phyloP scores from a whole-genome alignment of 2,113 vertebrate species.

The Apteryx mantelli region DNA sequence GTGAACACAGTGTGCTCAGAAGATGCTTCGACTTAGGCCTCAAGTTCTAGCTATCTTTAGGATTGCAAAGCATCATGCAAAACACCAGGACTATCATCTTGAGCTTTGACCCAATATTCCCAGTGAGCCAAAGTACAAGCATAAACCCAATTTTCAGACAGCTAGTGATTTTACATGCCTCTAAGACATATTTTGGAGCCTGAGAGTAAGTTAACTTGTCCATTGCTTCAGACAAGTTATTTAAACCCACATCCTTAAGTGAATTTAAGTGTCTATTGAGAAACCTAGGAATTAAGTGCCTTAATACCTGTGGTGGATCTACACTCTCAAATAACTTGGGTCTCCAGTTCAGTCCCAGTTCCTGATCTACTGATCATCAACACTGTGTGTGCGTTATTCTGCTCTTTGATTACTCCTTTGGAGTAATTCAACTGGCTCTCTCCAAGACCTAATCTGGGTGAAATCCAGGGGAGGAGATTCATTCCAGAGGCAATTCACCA shows the following conservation, averaged over 20 bases:
- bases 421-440: not conserved
- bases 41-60: not conserved
- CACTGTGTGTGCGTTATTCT: not conserved
- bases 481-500: not conserved
- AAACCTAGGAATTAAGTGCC: not conserved
- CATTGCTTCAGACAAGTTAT: not conserved
- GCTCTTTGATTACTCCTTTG: not conserved
- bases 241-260: not conserved
- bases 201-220: not conserved
- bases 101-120: not conserved
- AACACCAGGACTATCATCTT: not conserved
- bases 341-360: not conserved
- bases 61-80: not conserved
- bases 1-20: not conserved
- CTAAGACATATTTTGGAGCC: not conserved
- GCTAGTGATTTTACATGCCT: not conserved
- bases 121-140: not conserved
- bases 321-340: not conserved
- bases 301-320: not conserved
- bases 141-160: not conserved
- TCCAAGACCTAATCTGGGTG: not conserved
- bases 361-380: not conserved
- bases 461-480: not conserved
- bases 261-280: not conserved
- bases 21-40: not conserved